Percentiles rank a stretch among this genome's conserved stretches.
phyloP scores from a whole-genome alignment of 1,140 invertebrate genomes.

The Drosophila orosa region DNA sequence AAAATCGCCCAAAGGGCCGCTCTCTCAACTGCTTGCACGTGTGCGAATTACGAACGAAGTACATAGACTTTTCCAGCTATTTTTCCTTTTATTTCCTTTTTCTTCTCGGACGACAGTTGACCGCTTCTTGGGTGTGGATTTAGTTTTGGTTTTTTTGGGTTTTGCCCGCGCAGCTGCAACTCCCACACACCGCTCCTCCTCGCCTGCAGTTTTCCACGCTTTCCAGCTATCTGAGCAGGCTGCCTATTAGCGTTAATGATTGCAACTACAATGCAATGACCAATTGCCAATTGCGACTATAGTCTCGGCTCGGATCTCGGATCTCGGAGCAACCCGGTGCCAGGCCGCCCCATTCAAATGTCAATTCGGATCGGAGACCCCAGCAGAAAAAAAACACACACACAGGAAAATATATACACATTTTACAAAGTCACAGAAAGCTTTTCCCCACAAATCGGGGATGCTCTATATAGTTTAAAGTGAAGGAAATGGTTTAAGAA shows the following conservation, averaged over 20 bases:
- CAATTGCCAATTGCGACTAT: constrained; percentile 62
- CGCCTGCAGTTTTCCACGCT: constrained; percentile 19
- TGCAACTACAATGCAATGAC: constrained; percentile 77
- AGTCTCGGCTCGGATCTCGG: constrained; percentile 24
- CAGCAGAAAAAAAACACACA: constrained; percentile 17
- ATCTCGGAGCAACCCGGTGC: constrained; percentile 57
- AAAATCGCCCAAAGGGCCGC: constrained; percentile 24
- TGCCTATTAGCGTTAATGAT: constrained; percentile 80
- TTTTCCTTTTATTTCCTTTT: constrained; percentile 24
- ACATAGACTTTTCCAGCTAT: constrained; percentile 13
- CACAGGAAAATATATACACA: background rate
- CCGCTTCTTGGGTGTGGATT: constrained; percentile 42
- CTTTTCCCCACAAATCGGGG: constrained; percentile 26
- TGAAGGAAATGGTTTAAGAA: too few relatives aligned
- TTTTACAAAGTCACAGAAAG: background rate
- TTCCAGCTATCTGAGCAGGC: constrained; percentile 32
- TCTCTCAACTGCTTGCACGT: constrained; percentile 66
- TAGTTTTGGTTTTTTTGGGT: constrained; percentile 32
- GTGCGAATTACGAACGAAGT: constrained; percentile 57
- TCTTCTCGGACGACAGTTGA: constrained; percentile 31
- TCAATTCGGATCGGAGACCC: constrained; percentile 58
- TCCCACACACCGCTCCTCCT: constrained; percentile 13
- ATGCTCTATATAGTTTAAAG: constrained; percentile 16
- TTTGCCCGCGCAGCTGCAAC: constrained; percentile 43
- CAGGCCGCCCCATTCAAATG: constrained; percentile 79